Percentiles rank a stretch among this genome's conserved stretches.
Conservation (phyloP, 2,888 invertebrate genomes). For the Tuta absoluta region DNA sequence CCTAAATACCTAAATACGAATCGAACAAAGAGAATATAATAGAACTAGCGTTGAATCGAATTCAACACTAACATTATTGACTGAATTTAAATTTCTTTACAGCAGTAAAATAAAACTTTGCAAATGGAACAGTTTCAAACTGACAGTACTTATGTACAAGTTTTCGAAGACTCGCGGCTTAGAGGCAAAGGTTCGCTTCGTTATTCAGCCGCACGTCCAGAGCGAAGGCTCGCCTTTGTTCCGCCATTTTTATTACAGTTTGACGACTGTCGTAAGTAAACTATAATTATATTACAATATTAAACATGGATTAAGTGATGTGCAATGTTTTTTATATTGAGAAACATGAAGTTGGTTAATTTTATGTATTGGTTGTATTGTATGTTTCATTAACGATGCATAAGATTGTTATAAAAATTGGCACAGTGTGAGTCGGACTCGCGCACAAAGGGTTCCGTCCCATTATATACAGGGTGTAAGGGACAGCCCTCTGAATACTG, state of each 20-base stretch:
- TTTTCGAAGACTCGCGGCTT: slow-evolving; percentile 47
- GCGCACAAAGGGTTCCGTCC: too few species aligned
- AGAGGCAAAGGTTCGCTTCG: slow-evolving; percentile 47
- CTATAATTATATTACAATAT: slow-evolving; percentile 51
- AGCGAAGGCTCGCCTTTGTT: slow-evolving; percentile 46
- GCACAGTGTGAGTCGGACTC: too few species aligned
- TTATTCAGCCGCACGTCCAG: slow-evolving; percentile 57
- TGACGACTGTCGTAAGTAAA: slow-evolving; percentile 50
- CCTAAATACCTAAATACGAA: too few species aligned
- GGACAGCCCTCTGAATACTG: too few species aligned
- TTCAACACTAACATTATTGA: too few species aligned
- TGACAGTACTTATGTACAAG: slow-evolving; percentile 52
- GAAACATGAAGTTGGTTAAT: neutral
- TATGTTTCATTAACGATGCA: too few species aligned
- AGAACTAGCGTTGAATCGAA: too few species aligned
- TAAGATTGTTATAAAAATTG: too few species aligned
- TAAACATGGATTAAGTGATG: slow-evolving; percentile 25
- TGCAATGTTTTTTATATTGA: slow-evolving; percentile 23
- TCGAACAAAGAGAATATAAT: too few species aligned
- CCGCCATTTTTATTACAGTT: slow-evolving; percentile 44
- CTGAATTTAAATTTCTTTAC: too few species aligned
- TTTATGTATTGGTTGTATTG: slow-evolving; percentile 21
- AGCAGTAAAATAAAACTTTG: too few species aligned
- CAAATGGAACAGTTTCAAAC: slow-evolving; percentile 53
- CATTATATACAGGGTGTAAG: too few species aligned